Base-by-base conservation (phyloP, 2,888 invertebrate genomes). In the Zeuzera pyrina region DNA sequence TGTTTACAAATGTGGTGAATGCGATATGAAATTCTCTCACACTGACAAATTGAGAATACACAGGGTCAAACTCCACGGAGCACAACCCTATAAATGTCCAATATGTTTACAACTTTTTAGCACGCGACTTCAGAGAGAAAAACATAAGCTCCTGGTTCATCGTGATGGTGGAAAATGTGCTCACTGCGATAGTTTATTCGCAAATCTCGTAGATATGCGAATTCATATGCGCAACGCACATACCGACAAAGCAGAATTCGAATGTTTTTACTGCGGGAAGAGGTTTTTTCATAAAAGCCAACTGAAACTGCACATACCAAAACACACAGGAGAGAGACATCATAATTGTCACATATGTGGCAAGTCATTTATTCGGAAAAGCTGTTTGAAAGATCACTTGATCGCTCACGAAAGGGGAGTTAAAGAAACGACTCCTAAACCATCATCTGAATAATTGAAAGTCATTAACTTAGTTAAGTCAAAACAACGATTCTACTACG, bases 261-360 rank as follows among this genome's bases (percentile, higher is more conserved):
- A 42, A 27, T 49, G 49, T 16, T 33, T 36, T 2, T 31, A 40
- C 1, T 44, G 44, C 27, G 35, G 33, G 5, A 35, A 39, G 21
- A 37, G 30, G 35, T 42, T 42, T 14, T 44, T 40, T 16, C 34
- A 36, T 8, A 34, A 34, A 15, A 32, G 33, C 3, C 15, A 34
- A 12, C 15, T 44, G 23, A 44, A 38, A 15, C 27, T 38, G 8
- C 74, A 73, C 38, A 57, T 57, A 36, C 57, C 54, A 35, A 56
- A 54, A n/a, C 78, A 76, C 40, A 54, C 56, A 12, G 63, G 63
- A 26, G 70, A 72, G 2, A 63, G 60, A 1, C 54, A 55, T 3
- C 71, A 68, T 38, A 62, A 78, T 24, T 84, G 84, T 36, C 71
- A 81, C 22, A 56, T 73, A 8, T 85, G 84, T 38, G 67, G 72